These are phyloP conservation scores for Ylistrum balloti DNA, from an alignment of 1,140 invertebrate species.

Conservation along the genomic window DNA sequence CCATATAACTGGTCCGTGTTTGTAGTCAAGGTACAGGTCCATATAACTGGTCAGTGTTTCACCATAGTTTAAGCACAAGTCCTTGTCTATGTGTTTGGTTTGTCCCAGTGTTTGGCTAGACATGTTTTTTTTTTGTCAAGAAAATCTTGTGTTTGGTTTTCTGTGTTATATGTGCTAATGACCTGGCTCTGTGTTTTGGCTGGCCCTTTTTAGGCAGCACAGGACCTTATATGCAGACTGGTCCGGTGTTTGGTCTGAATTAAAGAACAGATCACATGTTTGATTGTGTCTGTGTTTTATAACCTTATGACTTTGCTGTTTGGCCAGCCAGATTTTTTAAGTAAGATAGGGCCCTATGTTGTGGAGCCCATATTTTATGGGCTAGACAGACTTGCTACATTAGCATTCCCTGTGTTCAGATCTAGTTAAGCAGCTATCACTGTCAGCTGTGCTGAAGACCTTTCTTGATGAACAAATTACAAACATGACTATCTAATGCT, in stretches of 20 bases:
- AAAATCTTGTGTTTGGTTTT: not conserved
- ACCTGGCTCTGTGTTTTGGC: not conserved
- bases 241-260: too few species aligned
- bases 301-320: too few species aligned
- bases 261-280: too few species aligned
- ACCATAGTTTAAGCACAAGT: too few species aligned
- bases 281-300: too few species aligned
- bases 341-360: not conserved
- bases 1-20: too few species aligned
- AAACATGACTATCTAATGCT: too few species aligned
- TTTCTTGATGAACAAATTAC: not conserved
- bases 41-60: too few species aligned
- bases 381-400: not conserved
- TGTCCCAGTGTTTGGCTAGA: not conserved
- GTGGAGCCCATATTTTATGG: not conserved
- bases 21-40: too few species aligned
- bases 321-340: not conserved
- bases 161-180: not conserved
- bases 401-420: not conserved
- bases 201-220: too few species aligned
- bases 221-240: too few species aligned
- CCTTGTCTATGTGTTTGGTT: not conserved
- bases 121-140: too few species aligned
- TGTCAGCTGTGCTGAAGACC: not conserved
- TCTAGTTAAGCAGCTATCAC: not conserved